phyloP scores from a whole-genome alignment of 1,140 invertebrate genomes.

The Drosophila nannoptera region DNA sequence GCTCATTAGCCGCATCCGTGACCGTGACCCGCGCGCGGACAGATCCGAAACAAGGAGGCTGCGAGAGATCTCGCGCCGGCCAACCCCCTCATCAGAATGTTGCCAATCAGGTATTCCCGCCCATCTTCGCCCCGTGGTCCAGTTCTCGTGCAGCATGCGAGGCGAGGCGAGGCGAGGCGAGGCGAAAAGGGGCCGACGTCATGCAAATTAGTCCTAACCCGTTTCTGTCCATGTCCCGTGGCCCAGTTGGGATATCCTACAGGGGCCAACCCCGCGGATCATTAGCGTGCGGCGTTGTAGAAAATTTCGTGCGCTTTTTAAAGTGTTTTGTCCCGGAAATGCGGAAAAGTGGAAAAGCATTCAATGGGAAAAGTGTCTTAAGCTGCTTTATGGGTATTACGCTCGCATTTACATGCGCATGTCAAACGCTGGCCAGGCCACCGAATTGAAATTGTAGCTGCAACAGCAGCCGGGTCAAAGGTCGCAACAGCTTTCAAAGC shows the following conservation, averaged over 20 bases:
- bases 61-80: background rate
- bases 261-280: slow-evolving; percentile 64
- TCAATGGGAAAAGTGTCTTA: slow-evolving; percentile 61
- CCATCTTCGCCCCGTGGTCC: slow-evolving; percentile 22
- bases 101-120: slow-evolving; percentile 27
- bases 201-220: slow-evolving; percentile 66
- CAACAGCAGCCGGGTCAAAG: slow-evolving; percentile 54
- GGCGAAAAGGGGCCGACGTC: slow-evolving; percentile 23
- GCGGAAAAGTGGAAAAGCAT: slow-evolving; percentile 32
- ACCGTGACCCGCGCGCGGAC: slow-evolving; percentile 46
- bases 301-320: slow-evolving; percentile 63
- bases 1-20: slow-evolving; percentile 72
- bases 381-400: slow-evolving; percentile 77
- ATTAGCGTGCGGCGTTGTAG: slow-evolving; percentile 41
- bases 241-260: slow-evolving; percentile 4
- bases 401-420: slow-evolving; percentile 66
- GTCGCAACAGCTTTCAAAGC: slow-evolving; percentile 58
- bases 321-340: slow-evolving; percentile 70
- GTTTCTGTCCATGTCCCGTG: slow-evolving; percentile 10
- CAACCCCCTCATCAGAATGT: slow-evolving; percentile 31
- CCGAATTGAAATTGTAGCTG: background rate
- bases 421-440: slow-evolving; percentile 51
- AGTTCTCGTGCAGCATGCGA: slow-evolving; percentile 34
- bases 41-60: slow-evolving; percentile 26
- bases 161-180: too few species aligned